Evolutionary conservation across 2,888 invertebrate genomes (phyloP), one percentile per base, ranked within the genome.

Genomic region (Chymomyza amoena): DNA sequence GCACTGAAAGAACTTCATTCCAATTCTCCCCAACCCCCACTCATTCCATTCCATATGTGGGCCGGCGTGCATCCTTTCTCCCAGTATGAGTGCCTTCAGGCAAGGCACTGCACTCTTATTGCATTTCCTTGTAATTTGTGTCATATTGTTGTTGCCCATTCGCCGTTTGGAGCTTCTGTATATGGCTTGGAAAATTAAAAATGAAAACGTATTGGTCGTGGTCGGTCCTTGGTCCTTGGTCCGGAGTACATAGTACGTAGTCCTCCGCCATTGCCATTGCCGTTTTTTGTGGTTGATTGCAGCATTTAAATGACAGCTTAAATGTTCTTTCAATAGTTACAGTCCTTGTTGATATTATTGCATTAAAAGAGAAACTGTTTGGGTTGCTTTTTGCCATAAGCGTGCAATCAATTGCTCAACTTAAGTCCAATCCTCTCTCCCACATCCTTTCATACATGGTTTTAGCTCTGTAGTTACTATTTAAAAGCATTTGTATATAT

Each of bases 81-180:
- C 32, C 32, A 32, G 6, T 7, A 32, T 32, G 32, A 32, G 32
- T 20, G 28, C 18, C 62, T 62, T 45, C 18, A 6, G 36, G 45
- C 50, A 18, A 15, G 1, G 39, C 62, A 16, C 20, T 60, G 61
- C 69, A 28, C 74, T 76, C 80, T 82, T 77, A 83, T 83, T 80
- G 73, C 84, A 83, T 82, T 83, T 81, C 78, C 84, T 80, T 84
- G 82, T 82, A 83, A 84, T 83, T 83, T 83, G 82, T 76, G 81
- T 73, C 84, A 84, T 83, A 84, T 83, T 83, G 84, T 83, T 72
- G 80, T 76, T 76, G 77, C 45, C 25, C 25, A 63, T 13, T 18
- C 16, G 16, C 20, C 28, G 13, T 6, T 18, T 50, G 50, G 25
- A 4, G 15, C 15, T 10, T 50, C 13, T 45, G 61, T 39, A 32